Base-by-base conservation (phyloP, 1,140 invertebrate species). In the Drosophila equinoxialis region DNA sequence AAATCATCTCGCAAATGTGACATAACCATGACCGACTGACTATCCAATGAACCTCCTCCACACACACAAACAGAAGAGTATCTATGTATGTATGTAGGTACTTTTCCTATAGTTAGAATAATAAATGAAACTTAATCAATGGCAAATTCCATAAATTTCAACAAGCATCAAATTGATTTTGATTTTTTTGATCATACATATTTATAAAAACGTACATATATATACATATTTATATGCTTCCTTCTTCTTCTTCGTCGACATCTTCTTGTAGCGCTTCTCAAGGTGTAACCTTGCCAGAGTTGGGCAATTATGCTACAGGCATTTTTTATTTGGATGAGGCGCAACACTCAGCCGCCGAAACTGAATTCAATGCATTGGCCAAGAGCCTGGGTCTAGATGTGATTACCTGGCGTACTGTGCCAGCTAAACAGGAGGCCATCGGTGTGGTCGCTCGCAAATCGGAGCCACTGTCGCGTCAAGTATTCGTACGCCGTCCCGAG, bases 401-500 rank as follows among this genome's bases (percentile, higher is more conserved):
- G 14, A 90, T 99, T 45, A 96, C 96, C 86, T 99, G 98, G 98
- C 95, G 98, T 73, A 96, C 96, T 23, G 97, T 99, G 35, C 97
- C 98, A 33, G 97, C 96, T 6, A 96, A 98, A 92, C 96, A 95
- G 89, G 93, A 95, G 30, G 94, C 94, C 57, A 97, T 99, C 85
- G 98, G 98, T 91, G 90, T 95, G 74, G 97, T 99, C 78, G 98
- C 98, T 37, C 94, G 95, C 85, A 97, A 97, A 92, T 97, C 96
- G 79, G 99, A 99, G 93, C 99, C 99, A 10, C 95, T 97, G 84
- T 98, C 99, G 94, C 94, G 97, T 81, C 98, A 99, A 94, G 97
- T 98, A 59, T 98, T 98, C 92, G 95, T 98, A 55, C 95, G 94
- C 5, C 82, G 91, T 13, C 74, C 81, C 4, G 71, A 65, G 68